phyloP scores from a whole-genome alignment of 2,797 vertebrate genomes.

The Lepidocolaptes lacrymiger region DNA sequence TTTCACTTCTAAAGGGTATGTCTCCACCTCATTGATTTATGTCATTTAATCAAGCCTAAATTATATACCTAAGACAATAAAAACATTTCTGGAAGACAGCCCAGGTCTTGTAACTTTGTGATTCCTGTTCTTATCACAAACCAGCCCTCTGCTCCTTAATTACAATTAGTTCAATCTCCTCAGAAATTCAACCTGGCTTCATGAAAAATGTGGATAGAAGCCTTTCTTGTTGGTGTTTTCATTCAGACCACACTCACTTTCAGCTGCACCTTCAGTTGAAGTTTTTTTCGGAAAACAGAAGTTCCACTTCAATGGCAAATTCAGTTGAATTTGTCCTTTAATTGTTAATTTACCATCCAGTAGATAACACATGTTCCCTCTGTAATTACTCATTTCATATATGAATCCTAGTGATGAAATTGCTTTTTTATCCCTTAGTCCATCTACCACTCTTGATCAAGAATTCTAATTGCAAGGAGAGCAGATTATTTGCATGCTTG shows the following conservation, averaged over 20 bases:
- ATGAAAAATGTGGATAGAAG: not conserved
- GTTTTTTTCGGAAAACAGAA: not conserved
- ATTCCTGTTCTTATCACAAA: not conserved
- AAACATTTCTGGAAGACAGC: not conserved
- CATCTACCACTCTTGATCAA: not conserved
- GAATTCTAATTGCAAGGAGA: not conserved
- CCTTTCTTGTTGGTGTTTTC: not conserved
- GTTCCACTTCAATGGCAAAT: not conserved
- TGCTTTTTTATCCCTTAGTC: not conserved
- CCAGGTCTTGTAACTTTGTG: not conserved
- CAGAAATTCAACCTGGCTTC: not conserved
- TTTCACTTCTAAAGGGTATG: not conserved
- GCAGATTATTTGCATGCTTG: not conserved
- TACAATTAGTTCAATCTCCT: not conserved
- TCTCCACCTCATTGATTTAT: slow-evolving; percentile 1
- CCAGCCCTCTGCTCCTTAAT: not conserved
- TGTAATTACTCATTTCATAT: not conserved
- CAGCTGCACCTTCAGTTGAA: not conserved
- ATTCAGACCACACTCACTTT: not conserved
- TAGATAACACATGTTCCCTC: not conserved
- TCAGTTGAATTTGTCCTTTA: not conserved
- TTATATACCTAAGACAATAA: not conserved
- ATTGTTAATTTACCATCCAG: not conserved
- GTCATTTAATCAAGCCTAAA: slow-evolving; percentile 34
- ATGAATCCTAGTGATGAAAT: not conserved